A percentile compares a stretch with the other conserved stretches of the same genome.
Evolutionary conservation across 2,888 invertebrate species (phyloP).

Genomic region (Epinotia demarniana): DNA sequence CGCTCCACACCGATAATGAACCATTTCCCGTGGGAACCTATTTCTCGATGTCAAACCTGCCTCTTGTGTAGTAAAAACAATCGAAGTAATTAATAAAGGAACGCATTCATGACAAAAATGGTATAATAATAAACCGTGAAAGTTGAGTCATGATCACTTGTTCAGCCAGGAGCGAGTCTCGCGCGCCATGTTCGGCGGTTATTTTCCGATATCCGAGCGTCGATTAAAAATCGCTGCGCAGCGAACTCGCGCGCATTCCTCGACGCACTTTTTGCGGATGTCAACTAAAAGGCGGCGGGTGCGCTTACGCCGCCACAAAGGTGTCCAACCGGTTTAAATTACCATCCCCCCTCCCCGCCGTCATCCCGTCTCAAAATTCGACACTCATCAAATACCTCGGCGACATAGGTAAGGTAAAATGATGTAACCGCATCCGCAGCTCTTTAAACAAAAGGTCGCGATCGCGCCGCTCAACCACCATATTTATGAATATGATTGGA

Average conservation of each 20-base stretch:
- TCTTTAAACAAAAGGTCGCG: constrained; percentile 55
- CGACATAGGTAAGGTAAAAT: constrained; percentile 55
- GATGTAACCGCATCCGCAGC: constrained; percentile 52
- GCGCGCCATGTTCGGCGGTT: constrained; percentile 41
- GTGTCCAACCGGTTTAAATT: constrained; percentile 80
- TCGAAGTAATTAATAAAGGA: constrained; percentile 20
- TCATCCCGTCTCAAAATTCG: constrained; percentile 81
- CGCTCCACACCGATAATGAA: constrained; percentile 1
- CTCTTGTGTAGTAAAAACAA: constrained; percentile 12
- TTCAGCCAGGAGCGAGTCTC: constrained; percentile 44
- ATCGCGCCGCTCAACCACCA: constrained; percentile 50
- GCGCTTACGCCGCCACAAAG: constrained; percentile 71
- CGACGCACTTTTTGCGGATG: constrained; percentile 80
- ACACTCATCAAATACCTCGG: constrained; percentile 78
- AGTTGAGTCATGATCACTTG: constrained; percentile 57
- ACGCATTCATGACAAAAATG: constrained; percentile 26
- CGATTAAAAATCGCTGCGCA: constrained; percentile 65
- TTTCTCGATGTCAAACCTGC: neutral
- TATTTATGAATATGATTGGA: constrained; percentile 56
- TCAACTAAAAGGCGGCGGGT: constrained; percentile 77
- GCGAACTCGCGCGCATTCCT: constrained; percentile 73
- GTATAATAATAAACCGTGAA: constrained; percentile 30
- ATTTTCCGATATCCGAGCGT: constrained; percentile 54
- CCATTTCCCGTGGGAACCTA: constrained; percentile 24
- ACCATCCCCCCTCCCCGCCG: constrained; percentile 70